These are phyloP conservation scores for Proisotoma minuta DNA, from an alignment of 2,888 invertebrate genomes.

Conservation along the genomic window DNA sequence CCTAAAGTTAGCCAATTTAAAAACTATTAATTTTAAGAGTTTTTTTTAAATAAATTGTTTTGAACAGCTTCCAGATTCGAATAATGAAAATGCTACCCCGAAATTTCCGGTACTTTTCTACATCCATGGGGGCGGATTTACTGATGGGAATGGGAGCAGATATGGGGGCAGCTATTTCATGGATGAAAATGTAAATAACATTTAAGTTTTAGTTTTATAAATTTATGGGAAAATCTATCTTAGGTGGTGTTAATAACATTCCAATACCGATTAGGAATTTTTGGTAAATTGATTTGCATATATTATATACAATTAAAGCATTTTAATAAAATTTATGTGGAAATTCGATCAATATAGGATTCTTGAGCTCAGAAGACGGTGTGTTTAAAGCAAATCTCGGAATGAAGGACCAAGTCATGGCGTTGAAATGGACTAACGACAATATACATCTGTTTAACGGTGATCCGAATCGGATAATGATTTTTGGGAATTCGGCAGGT, in stretches of 20 bases:
- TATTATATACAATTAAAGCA: too few relatives aligned
- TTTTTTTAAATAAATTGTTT: not conserved
- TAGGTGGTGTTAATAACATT: too few relatives aligned
- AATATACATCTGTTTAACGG: slow-evolving; percentile 29
- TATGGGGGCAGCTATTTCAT: slow-evolving; percentile 35
- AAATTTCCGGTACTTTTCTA: slow-evolving; percentile 24
- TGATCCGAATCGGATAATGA: slow-evolving; percentile 17
- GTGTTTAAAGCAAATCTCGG: not conserved
- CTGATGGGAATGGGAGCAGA: slow-evolving; percentile 29
- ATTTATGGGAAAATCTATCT: too few relatives aligned
- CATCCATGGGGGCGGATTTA: slow-evolving; percentile 33
- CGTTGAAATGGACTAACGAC: slow-evolving; percentile 9
- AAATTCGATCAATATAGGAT: not conserved
- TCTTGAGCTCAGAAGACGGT: too few relatives aligned
- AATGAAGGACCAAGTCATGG: slow-evolving; percentile 20
- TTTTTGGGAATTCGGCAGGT: slow-evolving; percentile 22
- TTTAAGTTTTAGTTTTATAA: too few relatives aligned
- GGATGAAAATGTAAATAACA: too few relatives aligned
- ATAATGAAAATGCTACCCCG: too few relatives aligned
- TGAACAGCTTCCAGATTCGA: too few relatives aligned
- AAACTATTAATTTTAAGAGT: too few relatives aligned
- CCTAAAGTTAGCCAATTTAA: too few relatives aligned
- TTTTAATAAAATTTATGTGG: not conserved
- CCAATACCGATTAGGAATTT: too few relatives aligned
- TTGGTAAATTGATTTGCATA: too few relatives aligned